Percentiles rank a stretch among this genome's conserved stretches.
Evolutionary conservation across 2,113 vertebrate genomes (phyloP).

Genomic region (Amazona guildingii): DNA sequence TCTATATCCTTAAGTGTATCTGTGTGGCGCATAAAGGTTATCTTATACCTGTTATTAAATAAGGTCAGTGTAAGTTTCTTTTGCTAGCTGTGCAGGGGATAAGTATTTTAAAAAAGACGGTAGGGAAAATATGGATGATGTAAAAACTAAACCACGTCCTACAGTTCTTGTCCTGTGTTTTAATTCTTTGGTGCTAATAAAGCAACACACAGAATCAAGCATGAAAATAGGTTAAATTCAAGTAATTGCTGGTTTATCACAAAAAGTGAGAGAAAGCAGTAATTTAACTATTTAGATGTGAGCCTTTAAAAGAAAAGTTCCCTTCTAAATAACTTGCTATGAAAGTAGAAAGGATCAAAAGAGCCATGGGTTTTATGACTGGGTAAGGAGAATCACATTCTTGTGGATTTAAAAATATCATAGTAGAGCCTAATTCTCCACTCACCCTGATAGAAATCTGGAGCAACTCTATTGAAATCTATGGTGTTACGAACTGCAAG

Average conservation of each 20-base stretch:
- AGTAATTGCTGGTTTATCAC: background rate
- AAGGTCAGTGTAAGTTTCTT: background rate
- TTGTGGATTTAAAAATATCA: conserved; percentile 21
- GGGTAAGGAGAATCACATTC: conserved; percentile 26
- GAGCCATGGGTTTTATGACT: background rate
- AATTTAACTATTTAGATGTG: conserved; percentile 11
- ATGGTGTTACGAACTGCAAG: conserved; percentile 6
- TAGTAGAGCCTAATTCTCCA: conserved; percentile 31
- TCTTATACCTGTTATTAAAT: background rate
- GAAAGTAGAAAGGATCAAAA: conserved; percentile 26
- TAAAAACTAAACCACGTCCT: background rate
- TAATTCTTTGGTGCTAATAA: background rate
- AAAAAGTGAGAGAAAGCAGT: background rate
- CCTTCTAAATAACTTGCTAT: background rate
- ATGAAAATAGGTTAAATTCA: background rate
- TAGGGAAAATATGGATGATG: background rate
- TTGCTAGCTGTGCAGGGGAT: background rate
- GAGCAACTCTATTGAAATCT: conserved; percentile 49
- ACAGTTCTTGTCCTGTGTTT: background rate
- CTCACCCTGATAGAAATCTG: conserved; percentile 40
- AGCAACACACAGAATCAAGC: background rate
- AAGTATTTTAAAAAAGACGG: background rate
- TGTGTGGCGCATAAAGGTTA: background rate
- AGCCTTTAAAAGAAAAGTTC: conserved; percentile 1
- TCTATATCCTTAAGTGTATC: background rate